phyloP scores from a whole-genome alignment of 1,140 invertebrate genomes.

The Stenopsyche tienmushanensis region DNA sequence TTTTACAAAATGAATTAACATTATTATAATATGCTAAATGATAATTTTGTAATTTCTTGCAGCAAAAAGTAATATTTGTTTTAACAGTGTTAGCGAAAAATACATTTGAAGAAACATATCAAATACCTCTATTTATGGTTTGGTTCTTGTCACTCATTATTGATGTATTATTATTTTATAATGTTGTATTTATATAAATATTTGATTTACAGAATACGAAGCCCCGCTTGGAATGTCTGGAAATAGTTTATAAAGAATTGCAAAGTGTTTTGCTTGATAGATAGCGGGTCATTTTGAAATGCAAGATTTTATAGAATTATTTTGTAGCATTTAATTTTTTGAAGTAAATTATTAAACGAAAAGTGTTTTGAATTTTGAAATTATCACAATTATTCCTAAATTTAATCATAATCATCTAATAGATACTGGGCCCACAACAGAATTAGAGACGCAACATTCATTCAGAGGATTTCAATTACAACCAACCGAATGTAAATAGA shows the following conservation, averaged over 20 bases:
- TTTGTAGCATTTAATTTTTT: no score
- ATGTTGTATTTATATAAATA: background rate
- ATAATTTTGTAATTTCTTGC: slow-evolving; percentile 15
- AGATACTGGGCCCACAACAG: no score
- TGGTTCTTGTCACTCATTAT: background rate
- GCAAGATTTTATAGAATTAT: no score
- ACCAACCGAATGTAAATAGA: no score
- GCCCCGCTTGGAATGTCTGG: slow-evolving; percentile 30
- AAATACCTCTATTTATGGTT: slow-evolving; percentile 35
- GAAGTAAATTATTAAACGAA: no score
- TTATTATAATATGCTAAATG: background rate
- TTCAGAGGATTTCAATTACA: no score
- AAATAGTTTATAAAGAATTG: slow-evolving; percentile 16
- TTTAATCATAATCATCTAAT: no score
- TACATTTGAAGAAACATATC: slow-evolving; percentile 9
- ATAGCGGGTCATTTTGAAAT: no score
- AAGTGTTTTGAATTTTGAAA: no score
- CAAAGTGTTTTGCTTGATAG: background rate
- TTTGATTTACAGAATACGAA: slow-evolving; percentile 33
- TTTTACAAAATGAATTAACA: slow-evolving; percentile 14
- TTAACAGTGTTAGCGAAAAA: slow-evolving; percentile 31
- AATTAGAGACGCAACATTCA: no score
- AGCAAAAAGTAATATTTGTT: slow-evolving; percentile 35
- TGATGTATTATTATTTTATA: background rate
- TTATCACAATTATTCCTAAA: no score